Evolutionary conservation across 1,140 invertebrate species (phyloP).

Genomic region (Atta colombica): DNA sequence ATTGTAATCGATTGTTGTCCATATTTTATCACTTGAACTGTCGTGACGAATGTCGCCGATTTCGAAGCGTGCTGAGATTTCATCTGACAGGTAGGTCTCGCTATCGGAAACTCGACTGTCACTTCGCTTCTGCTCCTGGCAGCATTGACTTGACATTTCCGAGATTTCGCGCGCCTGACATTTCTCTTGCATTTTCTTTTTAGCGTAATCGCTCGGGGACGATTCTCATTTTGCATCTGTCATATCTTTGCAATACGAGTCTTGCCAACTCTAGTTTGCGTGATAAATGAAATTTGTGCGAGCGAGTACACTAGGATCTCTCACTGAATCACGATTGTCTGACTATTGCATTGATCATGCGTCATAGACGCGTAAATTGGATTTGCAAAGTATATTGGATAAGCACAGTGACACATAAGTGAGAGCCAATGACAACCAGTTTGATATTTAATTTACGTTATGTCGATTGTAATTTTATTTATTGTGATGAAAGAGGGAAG

Average conservation of each 20-base stretch:
- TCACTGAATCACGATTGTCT: not conserved
- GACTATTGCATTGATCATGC: not conserved
- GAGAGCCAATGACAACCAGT: slow-evolving; percentile 8
- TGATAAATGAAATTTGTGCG: not conserved
- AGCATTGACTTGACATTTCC: not conserved
- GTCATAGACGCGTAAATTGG: slow-evolving; percentile 24
- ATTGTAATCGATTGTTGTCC: not conserved
- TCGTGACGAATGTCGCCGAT: slow-evolving; percentile 9
- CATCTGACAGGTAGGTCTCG: slow-evolving; percentile 25
- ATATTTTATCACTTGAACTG: not conserved
- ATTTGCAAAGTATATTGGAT: not conserved
- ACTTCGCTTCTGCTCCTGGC: not conserved
- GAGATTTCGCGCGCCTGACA: not conserved
- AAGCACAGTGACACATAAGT: not conserved
- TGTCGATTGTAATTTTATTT: not conserved
- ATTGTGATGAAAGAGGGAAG: not conserved
- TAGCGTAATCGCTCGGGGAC: not conserved
- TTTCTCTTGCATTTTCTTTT: not conserved
- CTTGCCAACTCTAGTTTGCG: not conserved
- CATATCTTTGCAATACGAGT: not conserved
- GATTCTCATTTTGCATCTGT: not conserved
- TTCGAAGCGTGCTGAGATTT: not conserved
- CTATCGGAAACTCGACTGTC: not conserved
- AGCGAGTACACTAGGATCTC: not conserved
- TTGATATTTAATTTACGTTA: not conserved